These are phyloP conservation scores for Drosophila lacicola DNA, from an alignment of 2,888 invertebrate genomes.

Conservation along the genomic window DNA sequence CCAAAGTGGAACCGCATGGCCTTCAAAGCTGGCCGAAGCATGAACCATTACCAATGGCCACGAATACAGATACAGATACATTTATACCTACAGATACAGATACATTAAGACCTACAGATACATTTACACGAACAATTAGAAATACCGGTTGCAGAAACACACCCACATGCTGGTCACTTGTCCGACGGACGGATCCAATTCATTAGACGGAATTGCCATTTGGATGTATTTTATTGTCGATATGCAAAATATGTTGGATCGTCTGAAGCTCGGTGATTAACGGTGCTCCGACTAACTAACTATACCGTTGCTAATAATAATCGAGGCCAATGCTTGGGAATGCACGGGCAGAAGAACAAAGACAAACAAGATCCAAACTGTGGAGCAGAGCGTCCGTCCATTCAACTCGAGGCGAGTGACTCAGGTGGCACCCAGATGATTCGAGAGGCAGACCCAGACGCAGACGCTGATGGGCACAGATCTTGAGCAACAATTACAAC, in stretches of 20 bases:
- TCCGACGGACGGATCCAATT: not conserved
- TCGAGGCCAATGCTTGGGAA: conserved; percentile 33
- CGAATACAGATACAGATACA: conserved; percentile 11
- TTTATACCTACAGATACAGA: not conserved
- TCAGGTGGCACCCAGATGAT: conserved; percentile 43
- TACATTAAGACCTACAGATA: not conserved
- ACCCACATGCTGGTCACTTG: conserved; percentile 27
- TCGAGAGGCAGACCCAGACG: not conserved
- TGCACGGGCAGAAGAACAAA: conserved; percentile 34
- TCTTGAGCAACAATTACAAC: conserved; percentile 40
- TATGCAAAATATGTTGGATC: conserved; percentile 25
- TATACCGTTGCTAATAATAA: conserved; percentile 30
- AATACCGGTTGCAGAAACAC: conserved; percentile 36
- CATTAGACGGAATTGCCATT: conserved; percentile 2
- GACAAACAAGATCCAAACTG: conserved; percentile 16
- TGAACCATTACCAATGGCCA: conserved; percentile 42
- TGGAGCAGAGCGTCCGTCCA: conserved; percentile 20
- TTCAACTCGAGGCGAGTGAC: conserved; percentile 47
- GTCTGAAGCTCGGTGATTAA: conserved; percentile 30
- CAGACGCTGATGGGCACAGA: not conserved
- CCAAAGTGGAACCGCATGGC: conserved; percentile 33
- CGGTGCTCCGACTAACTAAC: conserved; percentile 33
- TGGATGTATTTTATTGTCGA: conserved; percentile 3
- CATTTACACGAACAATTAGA: not conserved
- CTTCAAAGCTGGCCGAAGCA: conserved; percentile 52